Evolutionary conservation across 2,888 invertebrate genomes (phyloP).

Genomic region (Ischnus inquisitorius): DNA sequence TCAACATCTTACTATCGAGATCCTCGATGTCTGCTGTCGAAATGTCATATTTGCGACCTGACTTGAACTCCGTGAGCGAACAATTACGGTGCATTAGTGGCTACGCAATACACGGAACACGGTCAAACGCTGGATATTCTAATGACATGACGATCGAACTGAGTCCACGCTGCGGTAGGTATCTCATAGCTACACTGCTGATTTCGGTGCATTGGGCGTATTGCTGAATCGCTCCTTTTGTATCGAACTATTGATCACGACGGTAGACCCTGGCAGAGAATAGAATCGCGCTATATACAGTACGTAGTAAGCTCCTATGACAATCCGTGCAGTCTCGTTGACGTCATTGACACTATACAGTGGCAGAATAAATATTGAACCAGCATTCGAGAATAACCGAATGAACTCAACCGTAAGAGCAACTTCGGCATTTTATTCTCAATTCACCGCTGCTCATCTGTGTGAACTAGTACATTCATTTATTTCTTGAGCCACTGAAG

Average conservation of each 20-base stretch:
- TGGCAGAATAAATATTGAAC: neutral
- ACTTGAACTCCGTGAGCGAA: too few relatives aligned
- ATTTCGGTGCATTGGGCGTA: neutral
- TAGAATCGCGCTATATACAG: neutral
- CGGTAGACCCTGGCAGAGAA: neutral
- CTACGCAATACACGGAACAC: neutral
- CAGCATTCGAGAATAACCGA: too few relatives aligned
- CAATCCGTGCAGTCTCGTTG: neutral
- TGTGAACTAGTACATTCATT: too few relatives aligned
- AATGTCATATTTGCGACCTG: too few relatives aligned
- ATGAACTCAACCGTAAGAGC: too few relatives aligned
- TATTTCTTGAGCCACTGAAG: too few relatives aligned
- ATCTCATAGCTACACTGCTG: neutral
- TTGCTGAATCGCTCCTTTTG: neutral
- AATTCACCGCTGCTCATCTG: too few relatives aligned
- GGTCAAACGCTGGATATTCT: neutral
- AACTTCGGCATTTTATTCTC: too few relatives aligned
- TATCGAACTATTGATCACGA: neutral
- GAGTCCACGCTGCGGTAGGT: neutral
- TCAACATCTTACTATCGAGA: too few relatives aligned
- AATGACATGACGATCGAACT: neutral
- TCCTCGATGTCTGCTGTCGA: too few relatives aligned
- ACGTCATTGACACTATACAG: neutral
- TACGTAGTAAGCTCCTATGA: neutral
- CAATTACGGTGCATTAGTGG: too few relatives aligned